Evolutionary conservation across 2,888 invertebrate species (phyloP).

Genomic region (Tortricodes alternella): DNA sequence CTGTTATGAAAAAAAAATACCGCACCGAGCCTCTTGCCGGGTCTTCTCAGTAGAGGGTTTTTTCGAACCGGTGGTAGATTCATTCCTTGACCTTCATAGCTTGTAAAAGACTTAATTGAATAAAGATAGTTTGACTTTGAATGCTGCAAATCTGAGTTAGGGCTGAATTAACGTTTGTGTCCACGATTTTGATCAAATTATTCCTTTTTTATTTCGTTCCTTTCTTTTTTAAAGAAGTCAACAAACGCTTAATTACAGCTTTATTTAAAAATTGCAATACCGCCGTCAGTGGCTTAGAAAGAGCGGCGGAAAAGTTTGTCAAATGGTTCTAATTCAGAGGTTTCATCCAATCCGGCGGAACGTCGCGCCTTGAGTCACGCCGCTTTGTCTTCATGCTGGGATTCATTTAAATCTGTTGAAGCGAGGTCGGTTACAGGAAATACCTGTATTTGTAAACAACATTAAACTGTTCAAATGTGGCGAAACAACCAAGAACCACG

Average conservation of each 20-base stretch:
- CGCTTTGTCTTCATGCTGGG: conserved; percentile 37
- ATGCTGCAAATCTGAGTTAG: too few species aligned
- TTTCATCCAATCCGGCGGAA: conserved; percentile 31
- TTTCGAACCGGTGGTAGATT: too few species aligned
- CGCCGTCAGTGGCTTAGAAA: conserved; percentile 13
- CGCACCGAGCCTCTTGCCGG: too few species aligned
- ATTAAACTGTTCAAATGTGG: conserved; percentile 10
- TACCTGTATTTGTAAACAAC: conserved; percentile 33
- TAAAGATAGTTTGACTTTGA: too few species aligned
- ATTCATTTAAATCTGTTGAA: conserved; percentile 39
- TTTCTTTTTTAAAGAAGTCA: neutral
- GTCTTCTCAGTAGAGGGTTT: too few species aligned
- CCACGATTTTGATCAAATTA: too few species aligned
- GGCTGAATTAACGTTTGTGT: too few species aligned
- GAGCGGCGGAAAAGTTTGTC: conserved; percentile 30
- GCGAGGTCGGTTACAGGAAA: conserved; percentile 35
- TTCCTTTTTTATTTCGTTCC: too few species aligned
- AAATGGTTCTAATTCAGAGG: conserved; percentile 32
- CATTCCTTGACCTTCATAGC: too few species aligned
- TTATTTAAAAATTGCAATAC: neutral
- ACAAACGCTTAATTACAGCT: neutral
- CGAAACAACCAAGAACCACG: neutral
- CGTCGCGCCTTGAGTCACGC: conserved; percentile 21
- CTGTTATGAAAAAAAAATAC: too few species aligned
- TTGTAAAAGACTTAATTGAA: too few species aligned